Evolutionary conservation across 2,888 invertebrate genomes (phyloP).

Genomic region (Patella caerulea): DNA sequence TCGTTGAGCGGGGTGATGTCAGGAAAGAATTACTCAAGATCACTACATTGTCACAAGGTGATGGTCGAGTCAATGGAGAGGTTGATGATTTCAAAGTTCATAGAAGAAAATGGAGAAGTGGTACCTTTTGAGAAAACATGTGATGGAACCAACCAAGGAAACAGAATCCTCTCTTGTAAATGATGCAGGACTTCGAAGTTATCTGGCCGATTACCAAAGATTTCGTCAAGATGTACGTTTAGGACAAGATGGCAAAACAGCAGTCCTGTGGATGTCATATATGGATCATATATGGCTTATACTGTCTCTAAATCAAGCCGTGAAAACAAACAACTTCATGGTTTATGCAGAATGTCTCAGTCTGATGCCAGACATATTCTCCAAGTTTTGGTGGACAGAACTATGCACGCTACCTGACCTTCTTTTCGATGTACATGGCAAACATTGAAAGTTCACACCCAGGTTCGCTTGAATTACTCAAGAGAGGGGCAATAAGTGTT

Average conservation of each 20-base stretch:
- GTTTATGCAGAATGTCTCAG: constrained; percentile 27
- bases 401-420: constrained; percentile 39
- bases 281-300: constrained; percentile 37
- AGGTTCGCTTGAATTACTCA: constrained; percentile 29
- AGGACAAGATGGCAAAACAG: constrained; percentile 29
- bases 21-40: constrained; percentile 30
- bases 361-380: constrained; percentile 37
- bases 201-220: constrained; percentile 11
- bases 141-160: not conserved
- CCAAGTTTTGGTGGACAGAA: constrained; percentile 42
- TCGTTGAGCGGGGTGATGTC: constrained; percentile 29
- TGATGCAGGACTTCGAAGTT: not conserved
- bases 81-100: constrained; percentile 29
- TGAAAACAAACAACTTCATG: constrained; percentile 32
- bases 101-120: not conserved
- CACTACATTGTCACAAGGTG: constrained; percentile 34
- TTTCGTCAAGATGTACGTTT: constrained; percentile 20
- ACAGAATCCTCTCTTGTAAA: constrained; percentile 18
- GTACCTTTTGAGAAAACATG: not conserved
- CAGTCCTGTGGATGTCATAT: constrained; percentile 35
- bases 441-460: constrained; percentile 41
- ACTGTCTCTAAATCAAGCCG: constrained; percentile 29
- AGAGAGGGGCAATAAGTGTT: constrained; percentile 41
- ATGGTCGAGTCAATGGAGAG: constrained; percentile 32
- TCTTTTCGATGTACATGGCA: constrained; percentile 32